phyloP scores from a whole-genome alignment of 2,888 invertebrate species.

The Syrphus vitripennis region DNA sequence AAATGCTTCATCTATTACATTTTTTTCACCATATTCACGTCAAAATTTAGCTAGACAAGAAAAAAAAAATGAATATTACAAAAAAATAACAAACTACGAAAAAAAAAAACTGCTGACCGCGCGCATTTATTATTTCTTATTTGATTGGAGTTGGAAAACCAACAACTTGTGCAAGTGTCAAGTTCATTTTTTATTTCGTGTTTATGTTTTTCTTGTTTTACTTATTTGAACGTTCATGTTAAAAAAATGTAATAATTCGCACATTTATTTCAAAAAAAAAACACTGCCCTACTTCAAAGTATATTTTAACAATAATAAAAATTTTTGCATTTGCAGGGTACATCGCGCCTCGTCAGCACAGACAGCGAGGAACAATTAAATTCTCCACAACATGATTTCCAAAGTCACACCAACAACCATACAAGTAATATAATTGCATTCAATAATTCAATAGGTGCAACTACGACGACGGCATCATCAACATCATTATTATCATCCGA shows the following conservation, averaged over 20 bases:
- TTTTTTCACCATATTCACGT: slow-evolving; percentile 16
- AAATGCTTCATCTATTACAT: slow-evolving; percentile 55
- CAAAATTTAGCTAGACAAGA: slow-evolving; percentile 2
- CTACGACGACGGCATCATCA: slow-evolving; percentile 44
- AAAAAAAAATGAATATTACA: not conserved
- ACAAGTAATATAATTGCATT: slow-evolving; percentile 74
- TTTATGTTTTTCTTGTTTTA: slow-evolving; percentile 46
- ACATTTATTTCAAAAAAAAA: not conserved
- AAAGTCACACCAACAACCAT: slow-evolving; percentile 76
- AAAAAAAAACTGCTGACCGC: slow-evolving; percentile 33
- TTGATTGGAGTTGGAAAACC: not conserved
- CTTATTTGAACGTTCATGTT: not conserved
- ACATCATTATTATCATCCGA: slow-evolving; percentile 64
- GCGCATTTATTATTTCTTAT: slow-evolving; percentile 40
- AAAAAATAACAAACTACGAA: slow-evolving; percentile 22
- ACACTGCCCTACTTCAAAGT: not conserved
- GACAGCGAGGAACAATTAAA: slow-evolving; percentile 85
- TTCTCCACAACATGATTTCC: slow-evolving; percentile 80
- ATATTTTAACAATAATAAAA: not conserved
- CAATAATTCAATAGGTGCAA: slow-evolving; percentile 25
- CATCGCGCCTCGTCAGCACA: slow-evolving; percentile 85
- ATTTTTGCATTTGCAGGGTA: slow-evolving; percentile 79
- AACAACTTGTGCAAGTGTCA: slow-evolving; percentile 21
- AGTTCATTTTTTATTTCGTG: slow-evolving; percentile 28
- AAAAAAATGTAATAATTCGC: slow-evolving; percentile 8